Evolutionary conservation across 2,888 invertebrate genomes (phyloP), one percentile per base, ranked within the genome.

Genomic region (Steinernema scapterisci): DNA sequence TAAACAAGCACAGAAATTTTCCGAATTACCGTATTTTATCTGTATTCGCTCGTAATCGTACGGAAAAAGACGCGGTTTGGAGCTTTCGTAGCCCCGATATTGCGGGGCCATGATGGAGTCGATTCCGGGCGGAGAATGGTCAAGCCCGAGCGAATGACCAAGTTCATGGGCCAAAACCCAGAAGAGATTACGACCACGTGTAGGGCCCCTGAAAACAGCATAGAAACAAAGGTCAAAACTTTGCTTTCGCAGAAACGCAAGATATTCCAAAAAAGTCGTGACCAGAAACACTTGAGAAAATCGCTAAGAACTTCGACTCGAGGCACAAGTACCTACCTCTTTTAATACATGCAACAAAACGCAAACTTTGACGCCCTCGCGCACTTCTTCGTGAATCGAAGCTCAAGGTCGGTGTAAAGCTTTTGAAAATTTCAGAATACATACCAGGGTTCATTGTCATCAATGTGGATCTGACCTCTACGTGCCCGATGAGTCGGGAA

Each of bases 61-160:
- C 11, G 63, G 38, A 16, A 38, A 63, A 16, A 63, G 63, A n/a
- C 63, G 63, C 16, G 63, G 63, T 7, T 31, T 9, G 3, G 63
- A 27, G 5, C 27, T 63, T 31, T 63, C 63, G 63, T 63, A 63
- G 63, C 63, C 63, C 3, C 38, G 11, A 27, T 63, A 63, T 16
- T 63, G 63, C 6, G 63, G 27, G 3, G 63, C 31, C 63, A 63
- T 63, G 38, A 63, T 63, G 31, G 63, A 63, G 27, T 63, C 63
- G 38, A 63, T n/a, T 2, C 63, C 63, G 31, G 31, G 63, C n/a
- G 63, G 63, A 9, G 63, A 21, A 27, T 63, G 63, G 31, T 63
- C 63, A 3, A 97, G 90, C 23, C 97, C 97, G 71, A 97, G 89
- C 0, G 95, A 95, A 88, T 97, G 97, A 0, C 96, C 96, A 84